A percentile compares a stretch with the other conserved stretches of the same genome.
phyloP scores from a whole-genome alignment of 2,113 vertebrate species.

The Connochaetes taurinus region DNA sequence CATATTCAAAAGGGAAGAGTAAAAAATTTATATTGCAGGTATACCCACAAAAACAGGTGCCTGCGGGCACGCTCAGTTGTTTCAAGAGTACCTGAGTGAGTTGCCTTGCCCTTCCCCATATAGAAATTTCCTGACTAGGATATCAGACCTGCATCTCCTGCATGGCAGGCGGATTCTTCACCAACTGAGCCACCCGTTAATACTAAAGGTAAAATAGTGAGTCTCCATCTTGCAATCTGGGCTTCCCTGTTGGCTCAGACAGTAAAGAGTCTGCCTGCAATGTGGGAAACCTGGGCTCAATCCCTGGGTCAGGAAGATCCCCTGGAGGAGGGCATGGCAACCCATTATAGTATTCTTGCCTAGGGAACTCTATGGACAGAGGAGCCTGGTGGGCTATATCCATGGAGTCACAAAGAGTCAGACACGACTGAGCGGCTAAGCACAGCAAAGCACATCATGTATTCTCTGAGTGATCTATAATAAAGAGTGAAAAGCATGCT shows the following conservation, averaged over 20 bases:
- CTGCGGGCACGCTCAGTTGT: not conserved
- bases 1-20: not conserved
- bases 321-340: not conserved
- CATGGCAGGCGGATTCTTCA: not conserved
- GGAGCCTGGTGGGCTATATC: not conserved
- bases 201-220: not conserved
- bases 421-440: fast-evolving
- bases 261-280: not conserved
- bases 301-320: not conserved
- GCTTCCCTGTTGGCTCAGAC: not conserved
- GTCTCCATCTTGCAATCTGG: not conserved
- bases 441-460: not conserved
- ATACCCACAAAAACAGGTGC: not conserved
- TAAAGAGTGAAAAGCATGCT: not conserved
- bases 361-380: not conserved
- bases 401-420: not conserved
- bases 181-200: not conserved
- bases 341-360: not conserved
- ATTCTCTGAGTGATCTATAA: not conserved
- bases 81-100: not conserved
- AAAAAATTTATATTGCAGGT: not conserved
- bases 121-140: not conserved
- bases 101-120: not conserved
- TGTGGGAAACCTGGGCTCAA: not conserved
- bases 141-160: not conserved